Percentiles rank a stretch among this genome's conserved stretches.
These are phyloP conservation scores for Drosophila leontia DNA, from an alignment of 1,140 invertebrate genomes.

Conservation along the genomic window DNA sequence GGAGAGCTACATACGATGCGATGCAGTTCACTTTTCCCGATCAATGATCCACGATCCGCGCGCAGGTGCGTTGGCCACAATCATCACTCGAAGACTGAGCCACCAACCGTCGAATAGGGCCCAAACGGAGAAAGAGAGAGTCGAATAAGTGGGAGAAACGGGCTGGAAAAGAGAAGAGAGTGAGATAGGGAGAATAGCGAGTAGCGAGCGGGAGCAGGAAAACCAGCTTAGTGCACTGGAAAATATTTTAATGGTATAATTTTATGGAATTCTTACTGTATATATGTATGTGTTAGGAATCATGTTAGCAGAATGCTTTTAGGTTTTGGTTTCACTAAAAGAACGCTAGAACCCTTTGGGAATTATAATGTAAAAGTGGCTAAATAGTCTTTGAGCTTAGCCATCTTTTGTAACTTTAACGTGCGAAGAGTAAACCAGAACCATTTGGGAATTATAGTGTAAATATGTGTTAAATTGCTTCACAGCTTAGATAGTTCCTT, in stretches of 20 bases:
- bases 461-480: not conserved
- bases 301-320: not conserved
- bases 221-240: conserved; percentile 57
- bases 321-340: not conserved
- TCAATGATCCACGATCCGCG: conserved; percentile 58
- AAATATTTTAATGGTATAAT: not conserved
- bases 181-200: conserved; percentile 21
- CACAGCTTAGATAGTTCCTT: no score
- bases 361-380: no score
- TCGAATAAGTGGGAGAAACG: not conserved
- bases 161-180: conserved; percentile 12
- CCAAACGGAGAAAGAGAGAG: conserved; percentile 16
- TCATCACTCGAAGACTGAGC: conserved; percentile 84
- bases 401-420: no score
- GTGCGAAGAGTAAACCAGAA: not conserved
- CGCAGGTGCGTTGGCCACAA: conserved; percentile 83
- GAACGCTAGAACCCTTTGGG: not conserved
- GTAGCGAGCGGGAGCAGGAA: conserved; percentile 41
- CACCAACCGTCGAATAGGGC: conserved; percentile 42
- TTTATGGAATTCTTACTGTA: no score
- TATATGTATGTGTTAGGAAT: not conserved
- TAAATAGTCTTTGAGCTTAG: no score
- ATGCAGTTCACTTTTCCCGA: conserved; percentile 54
- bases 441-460: not conserved
- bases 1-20: conserved; percentile 42